Conservation (phyloP, 2,888 invertebrate species). For the Troglohyphantes excavatus region DNA sequence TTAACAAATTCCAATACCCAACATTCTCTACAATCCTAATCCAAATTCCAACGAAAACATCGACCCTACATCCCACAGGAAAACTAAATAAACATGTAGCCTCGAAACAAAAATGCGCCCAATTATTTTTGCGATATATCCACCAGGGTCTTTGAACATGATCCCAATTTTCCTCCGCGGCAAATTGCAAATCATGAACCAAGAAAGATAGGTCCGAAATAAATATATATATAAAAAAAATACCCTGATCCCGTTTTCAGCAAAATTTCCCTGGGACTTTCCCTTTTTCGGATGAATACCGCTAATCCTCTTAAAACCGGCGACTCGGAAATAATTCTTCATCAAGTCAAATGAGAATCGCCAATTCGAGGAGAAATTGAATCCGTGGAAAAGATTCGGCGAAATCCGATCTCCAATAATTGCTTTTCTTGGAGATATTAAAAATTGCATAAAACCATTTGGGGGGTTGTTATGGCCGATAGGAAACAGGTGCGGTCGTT, state of each 20-base stretch:
- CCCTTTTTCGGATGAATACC: constrained; percentile 4
- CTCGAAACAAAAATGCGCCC: background rate
- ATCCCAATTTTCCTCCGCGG: background rate
- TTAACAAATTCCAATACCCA: too few relatives aligned
- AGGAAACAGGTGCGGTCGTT: constrained; percentile 50
- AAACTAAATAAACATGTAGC: constrained; percentile 1
- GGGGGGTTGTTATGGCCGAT: constrained; percentile 18
- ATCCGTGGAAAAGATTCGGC: constrained; percentile 32
- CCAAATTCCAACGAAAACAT: too few relatives aligned
- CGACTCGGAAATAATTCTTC: constrained; percentile 66
- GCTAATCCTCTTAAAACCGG: constrained; percentile 41
- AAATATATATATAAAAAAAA: background rate
- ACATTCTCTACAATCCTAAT: too few relatives aligned
- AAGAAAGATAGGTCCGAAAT: background rate
- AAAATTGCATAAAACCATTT: constrained; percentile 54
- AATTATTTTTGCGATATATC: background rate
- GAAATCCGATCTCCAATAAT: constrained; percentile 69
- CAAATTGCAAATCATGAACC: constrained; percentile 25
- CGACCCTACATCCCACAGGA: background rate
- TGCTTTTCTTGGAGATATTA: constrained; percentile 59
- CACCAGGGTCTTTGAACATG: background rate
- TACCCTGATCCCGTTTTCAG: background rate
- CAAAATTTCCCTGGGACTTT: background rate
- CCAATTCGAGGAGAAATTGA: constrained; percentile 64
- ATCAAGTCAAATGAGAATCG: constrained; percentile 74